Percentiles rank a stretch among this genome's conserved stretches.
Evolutionary conservation across 30 jellyfish, hydroid and myxozoan species (phyloP).

Genomic region (Turritopsis dohrnii): DNA sequence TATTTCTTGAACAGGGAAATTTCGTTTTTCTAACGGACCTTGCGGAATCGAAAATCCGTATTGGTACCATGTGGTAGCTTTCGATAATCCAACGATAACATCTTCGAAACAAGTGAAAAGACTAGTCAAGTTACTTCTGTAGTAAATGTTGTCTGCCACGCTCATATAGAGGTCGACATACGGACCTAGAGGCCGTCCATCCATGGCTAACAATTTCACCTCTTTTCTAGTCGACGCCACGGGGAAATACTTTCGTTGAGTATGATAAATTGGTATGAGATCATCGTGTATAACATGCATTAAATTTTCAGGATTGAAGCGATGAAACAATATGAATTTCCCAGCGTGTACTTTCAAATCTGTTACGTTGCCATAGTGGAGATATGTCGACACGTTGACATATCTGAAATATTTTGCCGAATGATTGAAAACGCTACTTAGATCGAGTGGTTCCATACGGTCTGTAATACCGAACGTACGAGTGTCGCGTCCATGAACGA

Average conservation of each 20-base stretch:
- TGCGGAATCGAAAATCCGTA: constrained; percentile 80
- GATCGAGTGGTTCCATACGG: constrained; percentile 67
- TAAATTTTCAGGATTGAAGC: constrained; percentile 86
- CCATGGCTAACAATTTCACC: constrained; percentile 52
- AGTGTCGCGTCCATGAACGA: constrained; percentile 63
- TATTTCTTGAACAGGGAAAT: constrained; percentile 22
- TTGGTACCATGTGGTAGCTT: constrained; percentile 89
- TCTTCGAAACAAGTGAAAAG: constrained; percentile 60
- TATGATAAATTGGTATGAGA: constrained; percentile 56
- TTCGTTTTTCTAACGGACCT: constrained; percentile 41
- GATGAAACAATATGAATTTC: constrained; percentile 46
- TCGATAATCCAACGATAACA: constrained; percentile 66
- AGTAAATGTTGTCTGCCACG: background rate
- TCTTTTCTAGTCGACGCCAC: background rate
- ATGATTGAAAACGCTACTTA: constrained; percentile 77
- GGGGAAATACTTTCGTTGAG: constrained; percentile 23
- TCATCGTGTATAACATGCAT: constrained; percentile 97
- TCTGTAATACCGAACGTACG: constrained; percentile 35
- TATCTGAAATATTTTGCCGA: constrained; percentile 62
- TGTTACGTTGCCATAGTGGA: constrained; percentile 4
- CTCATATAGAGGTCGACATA: constrained; percentile 45
- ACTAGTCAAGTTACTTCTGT: constrained; percentile 20
- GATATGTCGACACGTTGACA: constrained; percentile 50
- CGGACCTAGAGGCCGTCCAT: constrained; percentile 69
- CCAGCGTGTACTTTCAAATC: constrained; percentile 1